A percentile compares a stretch with the other conserved stretches of the same genome.
These are phyloP conservation scores for Periophthalmodon schlosseri DNA, from an alignment of 2,113 vertebrate species.

Conservation along the genomic window DNA sequence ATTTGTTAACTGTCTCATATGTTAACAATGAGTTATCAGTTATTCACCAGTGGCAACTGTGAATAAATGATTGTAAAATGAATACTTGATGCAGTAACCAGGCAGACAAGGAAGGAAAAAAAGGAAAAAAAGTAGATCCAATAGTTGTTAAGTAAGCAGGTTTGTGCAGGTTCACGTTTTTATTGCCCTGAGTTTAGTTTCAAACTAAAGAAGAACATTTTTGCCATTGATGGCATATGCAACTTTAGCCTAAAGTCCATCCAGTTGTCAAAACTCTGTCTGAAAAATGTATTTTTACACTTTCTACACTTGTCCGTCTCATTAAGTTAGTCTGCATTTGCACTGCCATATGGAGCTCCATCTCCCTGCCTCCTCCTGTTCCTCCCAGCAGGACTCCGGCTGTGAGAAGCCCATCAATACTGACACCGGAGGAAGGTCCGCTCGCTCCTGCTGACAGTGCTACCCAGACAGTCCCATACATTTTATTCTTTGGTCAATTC, in stretches of 20 bases:
- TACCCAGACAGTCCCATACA: slow-evolving; percentile 41
- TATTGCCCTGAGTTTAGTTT: not conserved
- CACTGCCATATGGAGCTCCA: slow-evolving; percentile 26
- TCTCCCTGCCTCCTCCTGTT: slow-evolving; percentile 15
- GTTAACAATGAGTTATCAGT: too few relatives aligned
- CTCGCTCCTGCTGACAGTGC: slow-evolving; percentile 35
- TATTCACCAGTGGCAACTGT: too few relatives aligned
- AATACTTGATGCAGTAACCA: not conserved
- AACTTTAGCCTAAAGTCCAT: not conserved
- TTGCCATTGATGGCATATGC: not conserved
- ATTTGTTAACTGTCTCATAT: too few relatives aligned
- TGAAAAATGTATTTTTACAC: slow-evolving; percentile 45
- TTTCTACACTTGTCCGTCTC: slow-evolving; percentile 30
- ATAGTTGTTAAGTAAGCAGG: not conserved
- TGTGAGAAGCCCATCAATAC: slow-evolving; percentile 49
- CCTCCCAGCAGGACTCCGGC: slow-evolving; percentile 25
- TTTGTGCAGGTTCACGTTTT: not conserved
- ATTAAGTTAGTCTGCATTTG: slow-evolving; percentile 16
- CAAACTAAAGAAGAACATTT: not conserved
- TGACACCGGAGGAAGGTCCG: slow-evolving; percentile 46
- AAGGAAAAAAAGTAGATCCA: not conserved
- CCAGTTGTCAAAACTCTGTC: not conserved
- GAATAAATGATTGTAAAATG: too few relatives aligned
- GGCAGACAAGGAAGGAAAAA: too few relatives aligned
- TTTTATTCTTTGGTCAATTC: slow-evolving; percentile 33